Base-by-base conservation (phyloP, 2,888 invertebrate species). In the Epinotia ramella region DNA sequence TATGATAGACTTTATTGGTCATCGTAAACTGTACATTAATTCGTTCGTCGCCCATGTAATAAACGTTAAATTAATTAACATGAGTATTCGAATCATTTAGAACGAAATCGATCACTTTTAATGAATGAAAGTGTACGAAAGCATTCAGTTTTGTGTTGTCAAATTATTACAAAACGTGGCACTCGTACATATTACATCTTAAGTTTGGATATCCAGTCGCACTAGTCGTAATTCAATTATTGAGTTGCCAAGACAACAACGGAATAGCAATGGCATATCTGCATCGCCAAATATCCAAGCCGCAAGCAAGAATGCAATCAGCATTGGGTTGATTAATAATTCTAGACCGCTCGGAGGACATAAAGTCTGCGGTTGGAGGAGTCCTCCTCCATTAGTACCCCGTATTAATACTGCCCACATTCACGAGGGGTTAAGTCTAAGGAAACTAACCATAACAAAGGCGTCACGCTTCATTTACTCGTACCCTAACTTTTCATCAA, bases 311-410 rank as follows among this genome's bases (percentile, higher is more conserved):
- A 92, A 92, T 91, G 91, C 90, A 91, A 92, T 92, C 90, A 91
- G 85, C 89, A 91, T 93, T 90, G 86, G 84, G 89, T 91, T 91
- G 92, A 92, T 93, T 93, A 93, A 91, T 93, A 93, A 93, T 93
- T 93, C 93, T 91, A 91, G 91, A 92, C 89, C 82, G 85, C 88
- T 91, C 92, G 87, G 86, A 88, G 89, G 89, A 90, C 91, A 87
- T 91, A 91, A 92, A 92, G 92, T 90, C 92, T 92, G 92, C 89
- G 92, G 92, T 88, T 79, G 79, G 79, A 82, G 84, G 81, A 79
- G 81, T 83, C 81, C 87, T 86, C 84, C 82, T 80, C 89, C 86
- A 90, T 92, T 91, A 92, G 89, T 88, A 87, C 88, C 84, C 86
- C 88, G 89, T 91, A 90, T 91, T 91, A 92, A 91, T 91, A 91